Percentiles rank a stretch among this genome's conserved stretches.
phyloP scores from a whole-genome alignment of 1,140 invertebrate species.

The Trichogramma pretiosum region DNA sequence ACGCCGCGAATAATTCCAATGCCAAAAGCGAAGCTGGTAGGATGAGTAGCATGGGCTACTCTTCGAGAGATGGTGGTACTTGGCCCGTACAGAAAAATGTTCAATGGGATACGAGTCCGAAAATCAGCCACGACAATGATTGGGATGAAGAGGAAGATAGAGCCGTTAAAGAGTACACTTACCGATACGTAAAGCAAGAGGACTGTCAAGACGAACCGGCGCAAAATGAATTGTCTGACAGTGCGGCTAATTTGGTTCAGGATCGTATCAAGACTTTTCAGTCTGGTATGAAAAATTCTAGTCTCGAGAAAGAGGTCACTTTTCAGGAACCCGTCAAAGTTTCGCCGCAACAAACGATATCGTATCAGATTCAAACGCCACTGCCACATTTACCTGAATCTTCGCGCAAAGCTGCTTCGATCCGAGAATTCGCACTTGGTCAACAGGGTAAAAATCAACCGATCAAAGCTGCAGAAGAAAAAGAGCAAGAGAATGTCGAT shows the following conservation, averaged over 20 bases:
- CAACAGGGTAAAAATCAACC: background rate
- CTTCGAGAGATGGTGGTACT: slow-evolving; percentile 15
- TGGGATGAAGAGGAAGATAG: slow-evolving; percentile 38
- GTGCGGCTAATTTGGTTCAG: slow-evolving; percentile 44
- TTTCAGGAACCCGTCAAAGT: slow-evolving; percentile 45
- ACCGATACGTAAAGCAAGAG: slow-evolving; percentile 42
- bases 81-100: slow-evolving; percentile 34
- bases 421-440: slow-evolving; percentile 26
- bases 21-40: slow-evolving; percentile 18
- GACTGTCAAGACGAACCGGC: slow-evolving; percentile 17
- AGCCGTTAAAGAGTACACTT: slow-evolving; percentile 43
- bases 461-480: background rate
- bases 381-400: slow-evolving; percentile 38
- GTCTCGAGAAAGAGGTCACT: slow-evolving; percentile 27
- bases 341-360: slow-evolving; percentile 36
- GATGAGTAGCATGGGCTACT: slow-evolving; percentile 23
- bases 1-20: slow-evolving; percentile 18
- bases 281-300: slow-evolving; percentile 21
- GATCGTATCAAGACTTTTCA: slow-evolving; percentile 48
- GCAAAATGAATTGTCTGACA: slow-evolving; percentile 20
- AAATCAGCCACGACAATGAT: slow-evolving; percentile 25
- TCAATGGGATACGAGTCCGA: slow-evolving; percentile 30
- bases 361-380: no score
- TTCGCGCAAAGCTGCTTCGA: slow-evolving; percentile 18
- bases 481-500: slow-evolving; percentile 10